phyloP scores from a whole-genome alignment of 2,888 invertebrate genomes.

The Pterostichus niger region DNA sequence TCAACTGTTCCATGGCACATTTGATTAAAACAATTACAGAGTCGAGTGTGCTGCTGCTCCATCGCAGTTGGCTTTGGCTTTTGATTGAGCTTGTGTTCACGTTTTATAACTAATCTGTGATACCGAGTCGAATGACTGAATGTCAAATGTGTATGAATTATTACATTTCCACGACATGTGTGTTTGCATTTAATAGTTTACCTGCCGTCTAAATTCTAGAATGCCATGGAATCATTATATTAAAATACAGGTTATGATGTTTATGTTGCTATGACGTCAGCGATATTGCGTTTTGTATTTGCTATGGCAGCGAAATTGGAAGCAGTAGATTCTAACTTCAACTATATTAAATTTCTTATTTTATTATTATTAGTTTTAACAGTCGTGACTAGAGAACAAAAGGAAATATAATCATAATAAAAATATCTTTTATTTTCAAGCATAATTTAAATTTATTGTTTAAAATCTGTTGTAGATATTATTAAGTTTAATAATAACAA shows the following conservation, averaged over 20 bases:
- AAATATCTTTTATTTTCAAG: too few species aligned
- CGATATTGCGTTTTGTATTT: conserved; percentile 23
- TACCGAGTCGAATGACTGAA: too few species aligned
- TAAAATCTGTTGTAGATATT: too few species aligned
- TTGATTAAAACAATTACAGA: conserved; percentile 43
- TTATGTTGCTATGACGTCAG: conserved; percentile 21
- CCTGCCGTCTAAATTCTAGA: background rate
- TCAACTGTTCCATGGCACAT: conserved; percentile 42
- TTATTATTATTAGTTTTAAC: too few species aligned
- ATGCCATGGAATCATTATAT: background rate
- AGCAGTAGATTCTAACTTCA: conserved; percentile 9
- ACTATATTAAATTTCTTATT: conserved; percentile 11
- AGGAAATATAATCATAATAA: too few species aligned
- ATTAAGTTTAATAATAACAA: too few species aligned
- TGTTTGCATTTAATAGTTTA: background rate
- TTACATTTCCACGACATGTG: background rate
- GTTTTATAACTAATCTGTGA: conserved; percentile 10
- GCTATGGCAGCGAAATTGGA: conserved; percentile 23
- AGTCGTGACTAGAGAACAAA: too few species aligned
- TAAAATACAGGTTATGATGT: conserved; percentile 31
- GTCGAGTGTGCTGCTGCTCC: conserved; percentile 11
- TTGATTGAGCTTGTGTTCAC: conserved; percentile 14
- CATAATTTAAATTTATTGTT: too few species aligned
- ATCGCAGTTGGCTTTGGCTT: conserved; percentile 14
- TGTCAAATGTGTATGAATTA: background rate